Percentiles rank a stretch among this genome's conserved stretches.
phyloP scores from a whole-genome alignment of 2,797 vertebrate species.

The Pristis pectinata region DNA sequence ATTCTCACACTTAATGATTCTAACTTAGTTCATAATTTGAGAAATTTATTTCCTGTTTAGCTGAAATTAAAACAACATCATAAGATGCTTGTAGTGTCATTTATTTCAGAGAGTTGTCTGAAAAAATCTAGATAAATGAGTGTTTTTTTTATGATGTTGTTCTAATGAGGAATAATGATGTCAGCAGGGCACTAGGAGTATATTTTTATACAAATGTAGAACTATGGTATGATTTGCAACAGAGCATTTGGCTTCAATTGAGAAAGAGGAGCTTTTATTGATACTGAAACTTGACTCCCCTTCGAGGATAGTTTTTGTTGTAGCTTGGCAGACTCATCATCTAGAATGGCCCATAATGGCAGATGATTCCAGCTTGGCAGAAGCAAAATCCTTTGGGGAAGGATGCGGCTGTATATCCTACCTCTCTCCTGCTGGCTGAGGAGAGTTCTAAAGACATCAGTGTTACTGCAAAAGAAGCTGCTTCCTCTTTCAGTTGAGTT shows the following conservation, averaged over 20 bases:
- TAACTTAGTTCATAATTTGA: not conserved
- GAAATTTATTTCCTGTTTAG: slow-evolving; percentile 6
- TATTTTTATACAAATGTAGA: not conserved
- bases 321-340: not conserved
- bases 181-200: not conserved
- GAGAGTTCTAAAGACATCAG: not conserved
- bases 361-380: not conserved
- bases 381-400: not conserved
- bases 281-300: not conserved
- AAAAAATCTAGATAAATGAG: not conserved
- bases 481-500: not conserved
- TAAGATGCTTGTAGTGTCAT: not conserved
- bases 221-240: not conserved
- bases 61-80: slow-evolving; percentile 9
- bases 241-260: not conserved
- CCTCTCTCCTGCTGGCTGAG: not conserved
- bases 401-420: not conserved
- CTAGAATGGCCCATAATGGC: not conserved
- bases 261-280: slow-evolving; percentile 1
- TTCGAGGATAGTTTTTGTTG: not conserved
- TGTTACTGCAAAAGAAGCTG: not conserved
- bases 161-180: slow-evolving; percentile 23
- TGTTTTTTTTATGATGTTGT: not conserved
- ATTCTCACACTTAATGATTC: not conserved
- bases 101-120: not conserved